These are phyloP conservation scores for Centruroides sculpturatus DNA, from an alignment of 1,140 invertebrate species.

Conservation along the genomic window DNA sequence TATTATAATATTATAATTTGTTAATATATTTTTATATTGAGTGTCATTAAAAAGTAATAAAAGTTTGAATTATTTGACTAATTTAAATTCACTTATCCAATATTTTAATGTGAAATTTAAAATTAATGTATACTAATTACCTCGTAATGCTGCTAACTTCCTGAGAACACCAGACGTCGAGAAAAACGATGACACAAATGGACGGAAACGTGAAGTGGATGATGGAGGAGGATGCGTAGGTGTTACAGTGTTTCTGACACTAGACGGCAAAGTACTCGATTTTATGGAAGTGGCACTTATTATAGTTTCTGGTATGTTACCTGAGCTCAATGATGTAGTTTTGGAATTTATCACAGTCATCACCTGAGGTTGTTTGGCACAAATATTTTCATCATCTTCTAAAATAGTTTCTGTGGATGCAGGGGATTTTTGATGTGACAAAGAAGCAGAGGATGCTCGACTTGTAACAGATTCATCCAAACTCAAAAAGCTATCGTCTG, in stretches of 20 bases:
- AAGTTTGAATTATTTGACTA: too few species aligned
- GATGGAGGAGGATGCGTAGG: background rate
- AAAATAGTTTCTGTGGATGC: slow-evolving; percentile 11
- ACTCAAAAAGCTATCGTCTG: slow-evolving; percentile 13
- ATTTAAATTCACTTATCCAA: too few species aligned
- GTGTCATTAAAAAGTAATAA: too few species aligned
- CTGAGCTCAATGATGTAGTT: background rate
- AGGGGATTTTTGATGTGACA: background rate
- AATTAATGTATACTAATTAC: slow-evolving; percentile 2
- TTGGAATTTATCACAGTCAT: background rate
- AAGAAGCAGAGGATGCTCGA: background rate
- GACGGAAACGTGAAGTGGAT: background rate
- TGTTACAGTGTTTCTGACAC: background rate
- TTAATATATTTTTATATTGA: too few species aligned
- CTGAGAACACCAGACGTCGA: slow-evolving; percentile 17
- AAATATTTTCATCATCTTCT: slow-evolving; percentile 13
- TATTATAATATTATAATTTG: too few species aligned
- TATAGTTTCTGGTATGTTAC: slow-evolving; percentile 1
- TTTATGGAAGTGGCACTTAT: background rate
- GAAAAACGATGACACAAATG: slow-evolving; percentile 13
- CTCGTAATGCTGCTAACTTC: slow-evolving; percentile 13
- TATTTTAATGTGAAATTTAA: too few species aligned
- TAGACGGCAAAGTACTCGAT: slow-evolving; percentile 1
- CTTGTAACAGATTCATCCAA: slow-evolving; percentile 3
- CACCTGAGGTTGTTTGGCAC: background rate